Evolutionary conservation across 1,140 invertebrate species (phyloP).

Genomic region (Meteorus sp.): DNA sequence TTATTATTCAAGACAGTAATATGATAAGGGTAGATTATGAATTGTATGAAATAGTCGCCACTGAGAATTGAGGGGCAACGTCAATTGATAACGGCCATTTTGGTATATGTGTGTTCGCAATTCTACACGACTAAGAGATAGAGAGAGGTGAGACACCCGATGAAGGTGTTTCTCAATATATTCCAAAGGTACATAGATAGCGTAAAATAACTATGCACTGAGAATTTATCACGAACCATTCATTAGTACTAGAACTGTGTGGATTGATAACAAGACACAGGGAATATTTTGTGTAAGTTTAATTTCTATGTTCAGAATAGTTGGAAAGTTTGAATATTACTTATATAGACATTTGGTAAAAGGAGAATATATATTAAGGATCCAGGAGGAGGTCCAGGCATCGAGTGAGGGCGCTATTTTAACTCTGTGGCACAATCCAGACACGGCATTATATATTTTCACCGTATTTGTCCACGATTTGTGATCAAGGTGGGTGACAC

Average conservation of each 20-base stretch:
- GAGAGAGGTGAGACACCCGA: conserved; percentile 9
- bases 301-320: too few species aligned
- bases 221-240: not conserved
- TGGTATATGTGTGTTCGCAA: not conserved
- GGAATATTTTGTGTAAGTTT: too few species aligned
- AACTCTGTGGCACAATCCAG: not conserved
- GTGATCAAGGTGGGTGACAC: not conserved
- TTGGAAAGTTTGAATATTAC: too few species aligned
- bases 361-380: conserved; percentile 1
- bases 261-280: too few species aligned
- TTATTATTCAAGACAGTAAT: too few species aligned
- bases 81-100: conserved; percentile 19
- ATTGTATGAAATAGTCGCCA: too few species aligned
- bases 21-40: too few species aligned
- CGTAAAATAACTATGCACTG: conserved; percentile 14
- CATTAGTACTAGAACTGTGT: too few species aligned
- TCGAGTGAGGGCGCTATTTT: conserved; percentile 2
- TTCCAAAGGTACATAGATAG: conserved; percentile 16
- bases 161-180: conserved; percentile 10
- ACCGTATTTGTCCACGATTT: not conserved
- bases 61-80: not conserved
- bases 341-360: too few species aligned
- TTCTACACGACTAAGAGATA: not conserved
- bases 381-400: conserved; percentile 3
- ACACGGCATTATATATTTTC: not conserved